Evolutionary conservation across 2,888 invertebrate genomes (phyloP).

Genomic region (Aplocera efformata): DNA sequence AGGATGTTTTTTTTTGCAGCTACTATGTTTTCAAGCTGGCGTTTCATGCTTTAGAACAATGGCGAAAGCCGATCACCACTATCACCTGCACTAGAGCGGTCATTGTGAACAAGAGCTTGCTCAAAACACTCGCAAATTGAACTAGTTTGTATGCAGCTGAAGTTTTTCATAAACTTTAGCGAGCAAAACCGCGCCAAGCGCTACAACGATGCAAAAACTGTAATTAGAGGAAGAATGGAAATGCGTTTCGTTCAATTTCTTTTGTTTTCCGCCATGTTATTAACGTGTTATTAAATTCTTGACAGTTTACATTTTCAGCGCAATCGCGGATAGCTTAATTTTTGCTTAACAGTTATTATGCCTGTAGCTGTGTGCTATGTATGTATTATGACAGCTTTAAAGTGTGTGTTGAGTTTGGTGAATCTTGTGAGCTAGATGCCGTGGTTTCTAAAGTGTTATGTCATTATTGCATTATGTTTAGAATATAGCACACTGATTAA

Average conservation of each 20-base stretch:
- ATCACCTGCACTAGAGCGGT: conserved; percentile 30
- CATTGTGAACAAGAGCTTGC: conserved; percentile 30
- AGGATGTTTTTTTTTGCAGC: too few relatives aligned
- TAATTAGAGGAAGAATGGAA: conserved; percentile 64
- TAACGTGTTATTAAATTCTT: conserved; percentile 53
- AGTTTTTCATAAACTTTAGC: conserved; percentile 63
- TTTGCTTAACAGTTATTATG: neutral
- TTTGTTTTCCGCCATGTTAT: conserved; percentile 43
- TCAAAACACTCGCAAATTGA: conserved; percentile 52
- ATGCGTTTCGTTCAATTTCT: conserved; percentile 46
- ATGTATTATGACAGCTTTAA: too few relatives aligned
- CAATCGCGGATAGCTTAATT: conserved; percentile 1
- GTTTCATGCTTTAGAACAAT: too few relatives aligned
- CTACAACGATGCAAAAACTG: conserved; percentile 52
- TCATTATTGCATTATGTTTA: too few relatives aligned
- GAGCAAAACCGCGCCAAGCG: conserved; percentile 47
- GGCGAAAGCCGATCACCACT: too few relatives aligned
- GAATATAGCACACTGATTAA: too few relatives aligned
- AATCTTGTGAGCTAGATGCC: too few relatives aligned
- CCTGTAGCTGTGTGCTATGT: too few relatives aligned
- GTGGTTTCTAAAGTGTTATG: too few relatives aligned
- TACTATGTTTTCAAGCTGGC: too few relatives aligned
- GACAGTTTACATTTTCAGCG: conserved; percentile 33
- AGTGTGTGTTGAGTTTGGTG: too few relatives aligned
- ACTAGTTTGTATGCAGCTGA: conserved; percentile 61